A percentile compares a stretch with the other conserved stretches of the same genome.
phyloP scores from a whole-genome alignment of 2,888 invertebrate genomes.

The Ormyrus labotus region DNA sequence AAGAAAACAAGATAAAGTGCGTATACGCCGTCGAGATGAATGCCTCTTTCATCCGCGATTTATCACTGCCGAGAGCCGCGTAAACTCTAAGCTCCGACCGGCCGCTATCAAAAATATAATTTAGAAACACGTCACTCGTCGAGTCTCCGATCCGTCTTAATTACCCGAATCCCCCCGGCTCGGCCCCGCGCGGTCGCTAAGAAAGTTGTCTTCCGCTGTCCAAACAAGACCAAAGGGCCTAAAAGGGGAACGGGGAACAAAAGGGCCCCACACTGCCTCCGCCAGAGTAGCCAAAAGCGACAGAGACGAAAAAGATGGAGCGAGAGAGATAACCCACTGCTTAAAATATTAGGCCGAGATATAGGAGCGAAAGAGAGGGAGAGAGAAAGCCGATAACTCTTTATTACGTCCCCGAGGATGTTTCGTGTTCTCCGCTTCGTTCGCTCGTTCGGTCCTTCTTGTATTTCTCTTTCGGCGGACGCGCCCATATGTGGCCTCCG shows the following conservation, averaged over 20 bases:
- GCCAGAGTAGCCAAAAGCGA: background rate
- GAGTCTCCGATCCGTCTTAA: too few species aligned
- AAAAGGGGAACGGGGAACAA: background rate
- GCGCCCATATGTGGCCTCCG: background rate
- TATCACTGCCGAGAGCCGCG: too few species aligned
- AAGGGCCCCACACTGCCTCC: background rate
- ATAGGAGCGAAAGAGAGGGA: background rate
- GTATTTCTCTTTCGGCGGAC: constrained; percentile 7
- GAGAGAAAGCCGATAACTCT: constrained; percentile 48
- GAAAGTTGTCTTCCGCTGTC: background rate
- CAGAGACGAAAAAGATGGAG: constrained; percentile 10
- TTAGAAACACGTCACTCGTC: too few species aligned
- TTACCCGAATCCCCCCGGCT: too few species aligned
- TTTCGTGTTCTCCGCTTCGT: constrained; percentile 7
- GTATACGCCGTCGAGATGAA: too few species aligned
- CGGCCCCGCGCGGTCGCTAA: background rate
- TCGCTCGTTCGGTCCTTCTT: background rate
- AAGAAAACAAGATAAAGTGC: too few species aligned
- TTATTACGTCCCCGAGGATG: constrained; percentile 44
- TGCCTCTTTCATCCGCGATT: too few species aligned
- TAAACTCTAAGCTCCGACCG: too few species aligned
- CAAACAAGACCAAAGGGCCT: background rate
- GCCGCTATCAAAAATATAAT: too few species aligned
- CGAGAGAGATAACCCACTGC: constrained; percentile 36
- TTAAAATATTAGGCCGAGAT: constrained; percentile 52